A percentile compares a stretch with the other conserved stretches of the same genome.
Evolutionary conservation across 2,797 vertebrate species (phyloP).

Genomic region (Glossophaga mutica): DNA sequence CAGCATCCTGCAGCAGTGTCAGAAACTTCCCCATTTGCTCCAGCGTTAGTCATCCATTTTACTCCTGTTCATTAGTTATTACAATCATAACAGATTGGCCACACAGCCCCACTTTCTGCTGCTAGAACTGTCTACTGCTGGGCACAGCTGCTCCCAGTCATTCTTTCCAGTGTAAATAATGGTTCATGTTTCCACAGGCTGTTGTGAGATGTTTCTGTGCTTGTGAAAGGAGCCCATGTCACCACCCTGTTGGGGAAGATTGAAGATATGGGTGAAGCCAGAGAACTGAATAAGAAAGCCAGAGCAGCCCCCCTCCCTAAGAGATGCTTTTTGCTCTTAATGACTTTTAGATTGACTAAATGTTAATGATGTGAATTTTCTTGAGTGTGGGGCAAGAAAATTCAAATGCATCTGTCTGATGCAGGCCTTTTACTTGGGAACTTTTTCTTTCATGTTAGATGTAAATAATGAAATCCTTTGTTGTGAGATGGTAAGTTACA

Average conservation of each 20-base stretch:
- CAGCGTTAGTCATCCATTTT: slow-evolving; percentile 64
- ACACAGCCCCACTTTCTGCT: slow-evolving; percentile 58
- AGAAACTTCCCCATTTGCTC: slow-evolving; percentile 38
- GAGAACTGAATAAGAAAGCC: slow-evolving; percentile 17
- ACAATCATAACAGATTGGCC: slow-evolving; percentile 49
- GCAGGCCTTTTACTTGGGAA: slow-evolving; percentile 35
- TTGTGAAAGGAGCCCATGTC: slow-evolving; percentile 78
- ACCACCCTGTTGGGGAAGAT: slow-evolving; percentile 73
- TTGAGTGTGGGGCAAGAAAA: slow-evolving; percentile 5
- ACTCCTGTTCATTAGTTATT: slow-evolving; percentile 71
- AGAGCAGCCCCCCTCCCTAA: neutral
- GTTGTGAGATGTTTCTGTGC: slow-evolving; percentile 68
- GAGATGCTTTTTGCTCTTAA: slow-evolving; percentile 11
- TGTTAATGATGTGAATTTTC: slow-evolving; percentile 48
- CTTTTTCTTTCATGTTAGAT: slow-evolving; percentile 61
- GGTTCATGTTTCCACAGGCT: slow-evolving; percentile 77
- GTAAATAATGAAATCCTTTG: slow-evolving; percentile 68
- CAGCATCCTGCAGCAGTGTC: slow-evolving; percentile 24
- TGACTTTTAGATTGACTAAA: slow-evolving; percentile 7
- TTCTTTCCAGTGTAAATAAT: slow-evolving; percentile 79
- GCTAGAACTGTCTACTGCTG: slow-evolving; percentile 64
- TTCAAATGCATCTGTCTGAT: slow-evolving; percentile 26
- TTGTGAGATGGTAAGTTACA: slow-evolving; percentile 39
- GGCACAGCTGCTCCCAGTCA: slow-evolving; percentile 67
- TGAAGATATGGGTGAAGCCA: slow-evolving; percentile 59